Percentiles rank a stretch among this genome's conserved stretches.
Evolutionary conservation across 2,113 vertebrate genomes (phyloP).

Genomic region (Thunnus maccoyii): DNA sequence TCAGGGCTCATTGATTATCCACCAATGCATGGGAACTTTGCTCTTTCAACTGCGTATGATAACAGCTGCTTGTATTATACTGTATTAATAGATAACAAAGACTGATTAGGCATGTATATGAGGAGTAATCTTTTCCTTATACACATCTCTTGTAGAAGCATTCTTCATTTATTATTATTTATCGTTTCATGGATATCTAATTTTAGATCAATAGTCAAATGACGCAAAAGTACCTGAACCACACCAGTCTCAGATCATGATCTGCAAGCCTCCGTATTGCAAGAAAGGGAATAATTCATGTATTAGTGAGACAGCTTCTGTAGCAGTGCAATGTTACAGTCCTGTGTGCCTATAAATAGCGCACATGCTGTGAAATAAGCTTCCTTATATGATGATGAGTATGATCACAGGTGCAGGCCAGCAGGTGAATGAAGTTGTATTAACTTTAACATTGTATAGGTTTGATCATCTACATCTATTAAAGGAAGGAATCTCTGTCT

Average conservation of each 20-base stretch:
- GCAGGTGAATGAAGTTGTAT: neutral
- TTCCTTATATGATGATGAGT: neutral
- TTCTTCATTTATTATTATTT: slow-evolving; percentile 4
- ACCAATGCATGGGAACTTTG: neutral
- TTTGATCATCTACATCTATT: neutral
- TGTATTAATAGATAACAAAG: neutral
- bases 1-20: neutral
- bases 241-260: neutral
- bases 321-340: neutral
- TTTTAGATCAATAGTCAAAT: slow-evolving; percentile 9
- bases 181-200: neutral
- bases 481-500: too few species aligned
- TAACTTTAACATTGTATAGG: neutral
- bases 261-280: neutral
- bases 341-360: slow-evolving; percentile 13
- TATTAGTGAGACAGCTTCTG: neutral
- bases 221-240: neutral
- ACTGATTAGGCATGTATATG: neutral
- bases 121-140: neutral
- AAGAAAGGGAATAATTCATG: neutral
- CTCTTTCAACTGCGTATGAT: too few species aligned
- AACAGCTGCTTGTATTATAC: too few species aligned
- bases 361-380: neutral
- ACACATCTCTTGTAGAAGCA: neutral
- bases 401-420: neutral